A percentile compares a stretch with the other conserved stretches of the same genome.
These are phyloP conservation scores for Caenorhabditis japonica DNA, from an alignment of 2,888 invertebrate species.

Conservation along the genomic window DNA sequence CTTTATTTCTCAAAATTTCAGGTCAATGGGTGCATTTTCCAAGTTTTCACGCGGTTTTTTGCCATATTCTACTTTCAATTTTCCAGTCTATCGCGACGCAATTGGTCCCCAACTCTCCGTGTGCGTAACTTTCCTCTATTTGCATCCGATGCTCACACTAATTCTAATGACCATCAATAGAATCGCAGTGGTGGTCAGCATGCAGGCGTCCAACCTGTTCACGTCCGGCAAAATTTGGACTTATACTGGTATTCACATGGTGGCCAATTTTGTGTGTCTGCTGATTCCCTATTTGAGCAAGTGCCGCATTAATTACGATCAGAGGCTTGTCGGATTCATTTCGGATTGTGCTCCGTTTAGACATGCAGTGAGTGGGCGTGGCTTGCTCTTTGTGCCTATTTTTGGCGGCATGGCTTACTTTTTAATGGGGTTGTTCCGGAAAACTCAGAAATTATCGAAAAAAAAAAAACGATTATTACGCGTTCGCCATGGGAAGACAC, in stretches of 20 bases:
- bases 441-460: no score
- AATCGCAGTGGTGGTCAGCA: conserved; percentile 31
- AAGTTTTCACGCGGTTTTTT: no score
- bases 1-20: no score
- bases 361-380: conserved; percentile 18
- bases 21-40: no score
- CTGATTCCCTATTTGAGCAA: conserved; percentile 32
- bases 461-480: no score
- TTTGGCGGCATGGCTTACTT: no score
- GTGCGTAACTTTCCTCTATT: conserved; percentile 27
- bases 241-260: conserved; percentile 29
- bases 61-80: not conserved
- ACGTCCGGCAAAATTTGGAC: conserved; percentile 32
- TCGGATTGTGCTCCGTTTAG: conserved; percentile 28
- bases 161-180: conserved; percentile 40
- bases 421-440: no score
- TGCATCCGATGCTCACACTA: conserved; percentile 37
- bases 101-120: conserved; percentile 22
- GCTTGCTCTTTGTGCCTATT: no score
- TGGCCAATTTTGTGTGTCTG: conserved; percentile 28
- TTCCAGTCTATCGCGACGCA: conserved; percentile 29
- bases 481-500: no score
- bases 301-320: conserved; percentile 27
- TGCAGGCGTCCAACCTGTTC: conserved; percentile 36
- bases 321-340: conserved; percentile 13